Evolutionary conservation across 2,888 invertebrate genomes (phyloP).

Genomic region (Baronia brevicornis): DNA sequence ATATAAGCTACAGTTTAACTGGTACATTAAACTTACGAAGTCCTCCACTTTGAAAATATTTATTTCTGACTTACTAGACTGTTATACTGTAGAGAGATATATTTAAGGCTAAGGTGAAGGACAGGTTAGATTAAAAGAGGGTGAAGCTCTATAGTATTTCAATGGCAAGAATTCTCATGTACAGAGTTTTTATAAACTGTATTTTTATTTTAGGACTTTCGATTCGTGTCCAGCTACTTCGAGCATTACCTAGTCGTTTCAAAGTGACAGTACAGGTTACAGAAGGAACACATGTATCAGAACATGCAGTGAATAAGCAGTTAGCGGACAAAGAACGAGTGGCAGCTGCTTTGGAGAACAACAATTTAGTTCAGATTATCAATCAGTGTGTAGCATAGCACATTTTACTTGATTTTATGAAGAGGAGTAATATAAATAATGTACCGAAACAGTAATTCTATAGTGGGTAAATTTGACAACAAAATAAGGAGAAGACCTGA

Average conservation of each 20-base stretch:
- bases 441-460: slow-evolving; percentile 3
- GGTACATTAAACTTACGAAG: too few species aligned
- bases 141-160: too few species aligned
- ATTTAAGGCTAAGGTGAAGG: too few species aligned
- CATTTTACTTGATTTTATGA: background rate
- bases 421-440: background rate
- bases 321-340: slow-evolving; percentile 98
- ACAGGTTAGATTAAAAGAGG: too few species aligned
- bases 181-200: too few species aligned
- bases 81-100: too few species aligned
- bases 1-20: too few species aligned
- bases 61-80: too few species aligned
- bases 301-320: slow-evolving; percentile 96
- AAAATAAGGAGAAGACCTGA: too few species aligned
- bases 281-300: slow-evolving; percentile 94
- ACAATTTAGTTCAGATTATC: slow-evolving; percentile 91
- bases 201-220: slow-evolving; percentile 82
- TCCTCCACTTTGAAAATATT: too few species aligned
- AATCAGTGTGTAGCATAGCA: slow-evolving; percentile 86
- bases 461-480: slow-evolving; percentile 2
- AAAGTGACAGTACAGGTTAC: slow-evolving; percentile 92
- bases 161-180: too few species aligned
- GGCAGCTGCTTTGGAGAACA: slow-evolving; percentile 97
- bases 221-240: slow-evolving; percentile 91
- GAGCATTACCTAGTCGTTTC: slow-evolving; percentile 88